Base-by-base conservation (phyloP, 2,113 vertebrate genomes). In the Pyrgilauda ruficollis region DNA sequence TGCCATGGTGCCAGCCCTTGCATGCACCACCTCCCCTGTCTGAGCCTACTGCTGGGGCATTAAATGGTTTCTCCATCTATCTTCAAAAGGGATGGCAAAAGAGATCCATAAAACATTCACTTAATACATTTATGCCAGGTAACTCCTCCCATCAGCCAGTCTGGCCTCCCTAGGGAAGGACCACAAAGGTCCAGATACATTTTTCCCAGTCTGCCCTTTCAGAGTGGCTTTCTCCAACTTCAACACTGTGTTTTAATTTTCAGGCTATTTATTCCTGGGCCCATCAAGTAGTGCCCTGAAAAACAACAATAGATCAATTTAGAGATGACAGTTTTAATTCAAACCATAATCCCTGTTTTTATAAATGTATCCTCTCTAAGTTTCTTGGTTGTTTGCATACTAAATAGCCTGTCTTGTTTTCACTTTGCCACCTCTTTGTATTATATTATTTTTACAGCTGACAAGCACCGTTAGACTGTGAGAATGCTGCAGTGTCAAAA, bases 401-500 rank as follows among this genome's bases (percentile, higher is more conserved):
- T 94, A 81, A 78, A 78, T 62, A 93, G 83, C 63, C 66, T 84
- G 82, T 15, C 53, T 94, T 89, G 86, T 92, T 96, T 97, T 96
- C 86, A 77, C 90, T 96, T 97, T 90, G 89, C 76, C 93, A 81
- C 90, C 68, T 94, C 91, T 93, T 90, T 77, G 64, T 94, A 89
- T 94, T 82, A 67, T 52, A 62, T 94, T 91, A 84, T 93, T 96
- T 96, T 94, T 97, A 90, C 90, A 94, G 93, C 93, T 87, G 77
- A 91, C 93, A 91, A 94, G 63, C 23, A 62, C 55, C 0, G 43
- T 84, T 80, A 95, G 91, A 47, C 92, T 94, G 43, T 37, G 59
- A 93, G 78, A 96, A 97, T 4, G 22, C 94, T 92, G 76, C n/a
- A 59, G 96, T 90, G 94, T 95, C 91, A 96, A 94, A 96, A 96